A percentile compares a stretch with the other conserved stretches of the same genome.
These are phyloP conservation scores for Eupithecia dodoneata DNA, from an alignment of 2,888 invertebrate species.

Conservation along the genomic window DNA sequence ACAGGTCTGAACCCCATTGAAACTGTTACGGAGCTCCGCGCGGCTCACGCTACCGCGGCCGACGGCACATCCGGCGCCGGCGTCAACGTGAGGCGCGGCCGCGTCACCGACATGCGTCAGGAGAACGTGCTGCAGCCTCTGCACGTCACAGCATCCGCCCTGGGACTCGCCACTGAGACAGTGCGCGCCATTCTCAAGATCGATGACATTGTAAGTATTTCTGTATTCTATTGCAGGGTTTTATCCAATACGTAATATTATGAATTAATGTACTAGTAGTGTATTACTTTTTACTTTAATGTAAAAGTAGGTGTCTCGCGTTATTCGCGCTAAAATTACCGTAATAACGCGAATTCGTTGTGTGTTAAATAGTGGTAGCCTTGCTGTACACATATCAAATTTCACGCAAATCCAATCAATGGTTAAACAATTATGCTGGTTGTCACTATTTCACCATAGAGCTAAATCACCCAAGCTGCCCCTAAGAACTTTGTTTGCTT, in stretches of 20 bases:
- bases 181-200: constrained; percentile 99
- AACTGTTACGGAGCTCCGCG: constrained; percentile 98
- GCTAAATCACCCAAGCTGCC: too few species aligned
- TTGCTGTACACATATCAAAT: too few species aligned
- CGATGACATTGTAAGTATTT: constrained; percentile 96
- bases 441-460: too few species aligned
- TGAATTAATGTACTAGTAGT: too few species aligned
- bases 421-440: too few species aligned
- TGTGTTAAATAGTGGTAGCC: too few species aligned
- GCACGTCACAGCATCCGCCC: constrained; percentile 96
- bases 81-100: constrained; percentile 98
- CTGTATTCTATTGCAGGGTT: not conserved
- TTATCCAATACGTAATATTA: not conserved
- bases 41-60: constrained; percentile 90
- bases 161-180: constrained; percentile 97
- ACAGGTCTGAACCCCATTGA: constrained; percentile 94
- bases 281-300: too few species aligned
- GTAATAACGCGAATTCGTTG: too few species aligned
- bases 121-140: constrained; percentile 99
- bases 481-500: too few species aligned
- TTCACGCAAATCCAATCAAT: too few species aligned
- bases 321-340: too few species aligned
- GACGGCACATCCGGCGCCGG: constrained; percentile 93
- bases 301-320: too few species aligned
- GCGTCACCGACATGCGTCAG: constrained; percentile 97